Evolutionary conservation across 1,140 invertebrate genomes (phyloP).

Genomic region (Apis dorsata): DNA sequence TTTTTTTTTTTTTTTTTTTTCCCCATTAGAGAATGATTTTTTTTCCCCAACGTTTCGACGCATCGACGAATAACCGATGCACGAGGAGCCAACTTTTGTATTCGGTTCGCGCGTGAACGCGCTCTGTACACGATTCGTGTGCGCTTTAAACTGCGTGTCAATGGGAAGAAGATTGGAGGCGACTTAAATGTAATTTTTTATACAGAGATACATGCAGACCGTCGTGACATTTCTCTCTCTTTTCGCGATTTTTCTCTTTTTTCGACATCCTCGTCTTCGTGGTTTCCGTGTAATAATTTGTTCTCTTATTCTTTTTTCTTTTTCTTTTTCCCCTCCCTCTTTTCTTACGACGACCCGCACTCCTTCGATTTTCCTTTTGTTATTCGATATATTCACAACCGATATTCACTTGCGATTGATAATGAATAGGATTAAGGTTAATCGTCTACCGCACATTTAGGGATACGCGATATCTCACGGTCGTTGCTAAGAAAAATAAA

Average conservation of each 20-base stretch:
- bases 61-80: neutral
- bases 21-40: no score
- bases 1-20: neutral
- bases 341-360: neutral
- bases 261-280: no score
- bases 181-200: slow-evolving; percentile 39
- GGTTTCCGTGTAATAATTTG: neutral
- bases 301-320: no score
- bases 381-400: slow-evolving; percentile 74
- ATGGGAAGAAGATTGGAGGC: slow-evolving; percentile 30
- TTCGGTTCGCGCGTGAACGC: neutral
- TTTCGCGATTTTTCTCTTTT: neutral
- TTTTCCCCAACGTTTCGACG: no score
- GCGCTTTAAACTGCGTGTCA: slow-evolving; percentile 22
- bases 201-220: slow-evolving; percentile 29
- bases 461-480: slow-evolving; percentile 6
- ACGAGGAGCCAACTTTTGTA: neutral
- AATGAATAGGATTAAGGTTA: slow-evolving; percentile 35
- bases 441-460: slow-evolving; percentile 25
- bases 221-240: neutral
- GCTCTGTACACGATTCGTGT: neutral
- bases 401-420: slow-evolving; percentile 74
- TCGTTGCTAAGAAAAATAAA: slow-evolving; percentile 37
- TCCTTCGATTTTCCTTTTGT: slow-evolving; percentile 21
- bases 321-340: no score